Evolutionary conservation across 2,113 vertebrate genomes (phyloP), one percentile per base, ranked within the genome.

Genomic region (Gasterosteus aculeatus): DNA sequence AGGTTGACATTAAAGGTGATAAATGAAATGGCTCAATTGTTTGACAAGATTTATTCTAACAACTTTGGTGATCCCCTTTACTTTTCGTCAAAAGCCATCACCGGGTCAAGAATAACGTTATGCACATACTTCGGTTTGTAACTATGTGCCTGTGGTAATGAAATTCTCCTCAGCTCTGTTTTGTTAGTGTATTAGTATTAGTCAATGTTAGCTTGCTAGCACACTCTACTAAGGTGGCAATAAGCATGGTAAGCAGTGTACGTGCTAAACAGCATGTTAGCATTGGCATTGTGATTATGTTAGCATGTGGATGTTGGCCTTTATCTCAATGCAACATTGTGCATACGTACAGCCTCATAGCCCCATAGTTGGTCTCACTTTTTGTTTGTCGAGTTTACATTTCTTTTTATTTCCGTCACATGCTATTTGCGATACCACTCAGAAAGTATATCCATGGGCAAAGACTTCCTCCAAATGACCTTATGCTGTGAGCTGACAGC

Each of bases 401-500:
- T 54, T 12, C 15, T 29, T 12, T 49, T 14, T 10, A 2, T 54
- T 26, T 29, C 6, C 56, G 58, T 75, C 54, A 41, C 57, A 26
- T 38, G 10, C 12, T 49, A 49, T 81, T 81, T 70, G n/a, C 64
- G 47, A 39, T 53, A 59, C n/a, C 42, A 16, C 72, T 57, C 41
- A 62, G 22, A 58, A 39, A 38, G 35, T 58, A 68, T 41, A 66
- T 72, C 56, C 26, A 19, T 66, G 77, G 69, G 70, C 82, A 56
- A 78, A 86, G 65, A 85, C 61, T 75, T 87, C 68, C 60, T 88
- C 75, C 84, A 67, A 86, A 87, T 89, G 87, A 90, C 87, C 89
- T 85, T 71, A 83, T 51, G 81, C 70, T 88, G 60, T 67, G 81
- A 80, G 77, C 63, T 81, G 88, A 91, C 89, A 92, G 73, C 35